Conservation (phyloP, 1,140 invertebrate genomes). For the Copidosoma floridanum region DNA sequence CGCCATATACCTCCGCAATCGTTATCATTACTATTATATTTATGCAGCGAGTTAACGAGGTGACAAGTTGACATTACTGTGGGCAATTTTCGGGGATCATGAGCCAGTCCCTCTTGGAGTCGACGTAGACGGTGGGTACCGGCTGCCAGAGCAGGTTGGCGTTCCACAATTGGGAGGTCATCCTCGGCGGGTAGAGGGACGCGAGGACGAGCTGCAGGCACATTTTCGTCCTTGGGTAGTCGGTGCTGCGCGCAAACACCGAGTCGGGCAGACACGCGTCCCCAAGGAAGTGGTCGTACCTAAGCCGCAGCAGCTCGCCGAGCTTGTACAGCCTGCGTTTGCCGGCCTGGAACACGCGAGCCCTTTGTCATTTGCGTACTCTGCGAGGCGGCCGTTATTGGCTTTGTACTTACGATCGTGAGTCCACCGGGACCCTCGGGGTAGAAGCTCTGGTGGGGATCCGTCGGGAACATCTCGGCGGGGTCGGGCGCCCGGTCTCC, state of each 20-base stretch:
- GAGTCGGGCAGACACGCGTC: constrained; percentile 45
- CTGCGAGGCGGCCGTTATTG: background rate
- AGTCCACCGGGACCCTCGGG: constrained; percentile 70
- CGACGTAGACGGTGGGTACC: constrained; percentile 36
- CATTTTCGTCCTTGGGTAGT: constrained; percentile 61
- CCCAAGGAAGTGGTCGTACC: constrained; percentile 53
- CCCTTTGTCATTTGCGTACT: no score
- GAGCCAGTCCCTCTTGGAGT: constrained; percentile 24
- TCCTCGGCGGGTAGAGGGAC: constrained; percentile 44
- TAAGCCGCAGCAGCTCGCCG: constrained; percentile 48
- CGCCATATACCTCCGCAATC: background rate
- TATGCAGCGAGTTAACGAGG: no score
- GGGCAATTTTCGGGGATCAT: constrained; percentile 31
- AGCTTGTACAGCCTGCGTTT: constrained; percentile 53
- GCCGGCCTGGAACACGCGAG: constrained; percentile 39
- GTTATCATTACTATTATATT: no score
- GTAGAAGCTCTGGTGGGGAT: constrained; percentile 63
- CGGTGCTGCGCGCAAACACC: constrained; percentile 59
- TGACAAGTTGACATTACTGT: no score
- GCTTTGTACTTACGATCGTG: constrained; percentile 64
- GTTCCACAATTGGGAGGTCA: constrained; percentile 40
- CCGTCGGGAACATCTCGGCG: constrained; percentile 62
- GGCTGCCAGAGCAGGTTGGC: constrained; percentile 46
- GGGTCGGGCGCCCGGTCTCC: constrained; percentile 70
- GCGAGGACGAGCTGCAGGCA: constrained; percentile 46